These are phyloP conservation scores for Exocentrus adspersus DNA, from an alignment of 2,888 invertebrate genomes.

Conservation along the genomic window DNA sequence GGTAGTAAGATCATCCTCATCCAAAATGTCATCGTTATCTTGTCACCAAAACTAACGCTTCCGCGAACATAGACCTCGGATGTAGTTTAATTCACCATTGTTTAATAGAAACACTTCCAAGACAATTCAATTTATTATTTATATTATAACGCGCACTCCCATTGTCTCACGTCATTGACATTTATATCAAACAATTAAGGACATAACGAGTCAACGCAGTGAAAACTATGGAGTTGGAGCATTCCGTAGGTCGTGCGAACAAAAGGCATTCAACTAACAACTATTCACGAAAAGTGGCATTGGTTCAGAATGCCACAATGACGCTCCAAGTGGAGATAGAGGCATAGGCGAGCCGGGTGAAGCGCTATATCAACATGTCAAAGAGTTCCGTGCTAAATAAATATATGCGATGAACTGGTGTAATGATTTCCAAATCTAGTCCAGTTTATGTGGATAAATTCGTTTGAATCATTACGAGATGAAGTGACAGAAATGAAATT, in stretches of 20 bases:
- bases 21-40: background rate
- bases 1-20: background rate
- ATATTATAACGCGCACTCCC: constrained; percentile 13
- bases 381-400: constrained; percentile 48
- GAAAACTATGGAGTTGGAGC: constrained; percentile 15
- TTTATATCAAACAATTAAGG: constrained; percentile 21
- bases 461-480: too few species aligned
- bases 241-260: constrained; percentile 12
- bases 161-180: constrained; percentile 26
- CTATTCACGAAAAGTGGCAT: constrained; percentile 33
- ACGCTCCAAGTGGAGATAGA: constrained; percentile 23
- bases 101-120: constrained; percentile 22
- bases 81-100: constrained; percentile 16
- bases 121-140: constrained; percentile 24
- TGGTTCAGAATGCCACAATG: constrained; percentile 26
- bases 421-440: background rate
- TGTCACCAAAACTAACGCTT: constrained; percentile 1
- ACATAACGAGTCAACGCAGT: constrained; percentile 20
- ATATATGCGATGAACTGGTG: constrained; percentile 41
- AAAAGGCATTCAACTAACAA: constrained; percentile 26
- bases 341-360: constrained; percentile 29
- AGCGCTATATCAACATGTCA: constrained; percentile 45
- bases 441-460: too few species aligned
- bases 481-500: too few species aligned
- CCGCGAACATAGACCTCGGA: background rate